phyloP scores from a whole-genome alignment of 2,797 vertebrate genomes.

The Manis javanica region DNA sequence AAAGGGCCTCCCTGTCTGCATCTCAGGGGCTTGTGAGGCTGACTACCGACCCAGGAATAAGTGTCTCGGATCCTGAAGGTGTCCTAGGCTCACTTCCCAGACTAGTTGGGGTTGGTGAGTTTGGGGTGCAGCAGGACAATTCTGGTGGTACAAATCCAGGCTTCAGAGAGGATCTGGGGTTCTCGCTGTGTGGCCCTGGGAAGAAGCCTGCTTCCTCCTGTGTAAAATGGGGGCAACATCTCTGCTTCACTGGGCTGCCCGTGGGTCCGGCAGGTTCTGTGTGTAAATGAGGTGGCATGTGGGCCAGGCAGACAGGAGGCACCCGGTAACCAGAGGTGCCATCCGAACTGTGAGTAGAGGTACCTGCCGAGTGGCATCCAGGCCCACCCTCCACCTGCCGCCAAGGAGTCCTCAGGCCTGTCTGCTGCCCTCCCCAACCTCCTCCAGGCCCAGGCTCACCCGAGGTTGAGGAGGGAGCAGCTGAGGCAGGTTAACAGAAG shows the following conservation, averaged over 20 bases:
- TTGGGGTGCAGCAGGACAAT: neutral
- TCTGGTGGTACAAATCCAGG: neutral
- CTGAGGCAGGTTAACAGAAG: neutral
- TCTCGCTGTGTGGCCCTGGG: neutral
- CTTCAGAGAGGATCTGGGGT: neutral
- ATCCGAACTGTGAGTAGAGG: neutral
- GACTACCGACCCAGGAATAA: neutral
- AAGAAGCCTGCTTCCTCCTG: neutral
- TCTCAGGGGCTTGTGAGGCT: neutral
- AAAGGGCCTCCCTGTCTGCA: neutral
- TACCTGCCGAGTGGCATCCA: neutral
- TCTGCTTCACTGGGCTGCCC: neutral
- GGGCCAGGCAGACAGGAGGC: neutral
- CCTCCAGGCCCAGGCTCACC: neutral
- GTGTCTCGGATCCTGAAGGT: neutral
- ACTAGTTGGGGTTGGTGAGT: neutral
- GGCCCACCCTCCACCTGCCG: accelerated
- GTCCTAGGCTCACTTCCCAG: neutral
- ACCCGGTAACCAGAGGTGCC: neutral
- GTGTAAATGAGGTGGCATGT: neutral
- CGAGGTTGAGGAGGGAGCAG: neutral
- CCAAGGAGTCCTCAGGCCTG: neutral
- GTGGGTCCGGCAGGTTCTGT: neutral
- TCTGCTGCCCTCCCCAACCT: neutral
- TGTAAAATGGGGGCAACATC: neutral